Conservation (phyloP, 2,797 vertebrate species). For the Siniperca scherzeri region DNA sequence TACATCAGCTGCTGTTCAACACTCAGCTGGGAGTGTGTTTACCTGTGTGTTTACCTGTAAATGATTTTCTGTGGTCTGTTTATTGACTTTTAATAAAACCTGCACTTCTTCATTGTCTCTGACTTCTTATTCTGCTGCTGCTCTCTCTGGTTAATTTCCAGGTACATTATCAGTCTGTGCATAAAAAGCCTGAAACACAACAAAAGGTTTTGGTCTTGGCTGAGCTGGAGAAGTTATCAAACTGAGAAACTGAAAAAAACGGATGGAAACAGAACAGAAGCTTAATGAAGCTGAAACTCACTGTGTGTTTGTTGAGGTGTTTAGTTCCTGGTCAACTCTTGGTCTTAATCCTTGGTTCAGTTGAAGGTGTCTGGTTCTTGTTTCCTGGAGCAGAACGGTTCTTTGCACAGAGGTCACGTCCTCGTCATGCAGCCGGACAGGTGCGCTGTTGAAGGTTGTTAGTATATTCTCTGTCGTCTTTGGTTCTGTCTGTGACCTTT, state of each 20-base stretch:
- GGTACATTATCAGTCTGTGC: neutral
- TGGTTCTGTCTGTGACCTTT: slow-evolving; percentile 41
- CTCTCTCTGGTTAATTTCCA: too few relatives aligned
- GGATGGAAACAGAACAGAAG: neutral
- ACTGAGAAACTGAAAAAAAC: neutral
- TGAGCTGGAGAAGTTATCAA: neutral
- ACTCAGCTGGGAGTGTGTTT: neutral
- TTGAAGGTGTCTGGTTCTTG: neutral
- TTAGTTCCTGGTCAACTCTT: neutral
- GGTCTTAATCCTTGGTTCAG: neutral
- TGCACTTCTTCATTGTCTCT: too few relatives aligned
- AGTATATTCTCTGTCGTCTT: neutral
- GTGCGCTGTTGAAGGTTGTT: neutral
- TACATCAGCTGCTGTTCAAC: neutral
- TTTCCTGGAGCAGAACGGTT: neutral
- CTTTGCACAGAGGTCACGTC: neutral
- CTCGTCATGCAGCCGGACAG: neutral
- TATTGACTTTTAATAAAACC: too few relatives aligned
- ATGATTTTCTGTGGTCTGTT: too few relatives aligned
- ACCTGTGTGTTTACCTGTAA: too few relatives aligned
- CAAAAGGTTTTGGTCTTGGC: neutral
- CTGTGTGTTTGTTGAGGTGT: neutral
- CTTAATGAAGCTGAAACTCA: slow-evolving; percentile 9
- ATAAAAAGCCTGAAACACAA: too few relatives aligned
- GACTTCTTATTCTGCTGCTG: too few relatives aligned